phyloP scores from a whole-genome alignment of 2,888 invertebrate genomes.

The Galerucella nymphaeae region DNA sequence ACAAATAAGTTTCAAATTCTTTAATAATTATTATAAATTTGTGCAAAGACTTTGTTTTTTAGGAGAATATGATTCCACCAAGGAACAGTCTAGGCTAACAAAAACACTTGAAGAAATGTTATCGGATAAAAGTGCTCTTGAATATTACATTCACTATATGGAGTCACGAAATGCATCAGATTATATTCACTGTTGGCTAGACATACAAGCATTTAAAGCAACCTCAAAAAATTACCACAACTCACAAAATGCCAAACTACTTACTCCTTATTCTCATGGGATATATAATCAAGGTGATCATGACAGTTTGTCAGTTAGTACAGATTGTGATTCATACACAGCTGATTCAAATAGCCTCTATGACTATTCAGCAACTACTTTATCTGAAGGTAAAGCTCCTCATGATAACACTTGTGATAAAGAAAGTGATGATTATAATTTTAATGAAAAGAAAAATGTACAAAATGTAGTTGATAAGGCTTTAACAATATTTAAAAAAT shows the following conservation, averaged over 20 bases:
- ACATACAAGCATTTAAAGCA: slow-evolving; percentile 75
- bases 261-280: slow-evolving; percentile 46
- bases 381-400: slow-evolving; percentile 48
- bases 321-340: slow-evolving; percentile 64
- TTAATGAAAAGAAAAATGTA: slow-evolving; percentile 46
- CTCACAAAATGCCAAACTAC: slow-evolving; percentile 24
- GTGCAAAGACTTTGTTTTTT: slow-evolving; percentile 37
- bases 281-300: slow-evolving; percentile 57
- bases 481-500: slow-evolving; percentile 80
- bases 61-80: slow-evolving; percentile 55
- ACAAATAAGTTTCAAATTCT: too few species aligned
- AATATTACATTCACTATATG: slow-evolving; percentile 88
- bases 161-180: slow-evolving; percentile 77
- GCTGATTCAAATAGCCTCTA: slow-evolving; percentile 61
- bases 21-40: neutral
- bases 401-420: slow-evolving; percentile 57
- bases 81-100: slow-evolving; percentile 72
- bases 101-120: slow-evolving; percentile 81
- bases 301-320: slow-evolving; percentile 65
- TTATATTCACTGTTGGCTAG: slow-evolving; percentile 80
- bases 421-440: slow-evolving; percentile 48
- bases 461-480: slow-evolving; percentile 69
- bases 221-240: slow-evolving; percentile 53
- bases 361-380: slow-evolving; percentile 56
- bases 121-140: slow-evolving; percentile 80